Evolutionary conservation across 2,797 vertebrate genomes (phyloP), one percentile per base, ranked within the genome.

Genomic region (Pantherophis alleghaniensis): DNA sequence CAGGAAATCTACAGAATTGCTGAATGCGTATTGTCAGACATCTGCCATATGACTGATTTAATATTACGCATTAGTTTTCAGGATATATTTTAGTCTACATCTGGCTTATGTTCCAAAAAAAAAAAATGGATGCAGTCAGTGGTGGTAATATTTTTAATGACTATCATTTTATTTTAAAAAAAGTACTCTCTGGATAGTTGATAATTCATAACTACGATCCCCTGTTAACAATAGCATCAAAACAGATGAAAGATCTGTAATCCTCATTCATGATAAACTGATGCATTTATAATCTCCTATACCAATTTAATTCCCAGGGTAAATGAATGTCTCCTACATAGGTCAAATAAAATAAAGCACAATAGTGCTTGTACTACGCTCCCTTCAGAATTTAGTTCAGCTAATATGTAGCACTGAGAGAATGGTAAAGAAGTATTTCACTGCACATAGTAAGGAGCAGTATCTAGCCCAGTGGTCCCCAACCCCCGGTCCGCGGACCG

Each of bases 41-140:
- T 20, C 1, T 20, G 51, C 57, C 88, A 53, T 89, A 12, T 91
- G 28, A 90, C 87, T 91, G 55, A 92, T 12, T 57, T 89, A 90
- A n/a, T 3, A 83, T 47, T 79, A 89, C 90, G 4, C 28, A 95
- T 60, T 28, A 37, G 87, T 94, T 94, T 93, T 92, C 28, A 5
- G 63, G 60, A 47, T 87, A 26, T 86, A 42, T 55, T 61, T 92
- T 79, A 57, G 22, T 57, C 63, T 74, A 47, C 13, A 47, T 74
- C 37, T 42, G 13, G 7, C 20, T 47, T 55, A 47, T 55, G 66
- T 53, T 55, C 53, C 37, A 5, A 47, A 47, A 42, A 47, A 47
- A 42, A 59, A 18, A 10, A 89, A 66, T 79, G 22, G 60, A 87
- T 66, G 47, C 11, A 69, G 32, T 56, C 42, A 83, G 42, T 47